phyloP scores from a whole-genome alignment of 92 coral and sea anemone species.

The Actinostola sp. region DNA sequence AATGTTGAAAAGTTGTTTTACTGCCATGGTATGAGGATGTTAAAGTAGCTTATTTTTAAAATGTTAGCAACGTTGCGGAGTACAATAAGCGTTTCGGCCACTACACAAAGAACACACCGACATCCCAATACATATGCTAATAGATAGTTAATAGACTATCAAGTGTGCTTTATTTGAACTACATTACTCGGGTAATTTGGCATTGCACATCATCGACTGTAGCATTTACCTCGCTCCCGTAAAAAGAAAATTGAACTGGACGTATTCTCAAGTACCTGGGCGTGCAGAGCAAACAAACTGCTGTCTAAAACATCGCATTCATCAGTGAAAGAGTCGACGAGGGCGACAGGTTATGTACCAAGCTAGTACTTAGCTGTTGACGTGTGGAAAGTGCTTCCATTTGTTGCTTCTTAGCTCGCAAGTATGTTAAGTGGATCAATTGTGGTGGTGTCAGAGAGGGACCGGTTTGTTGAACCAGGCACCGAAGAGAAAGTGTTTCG shows the following conservation, averaged over 20 bases:
- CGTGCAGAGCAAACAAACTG: conserved; percentile 24
- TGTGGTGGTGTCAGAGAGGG: not conserved
- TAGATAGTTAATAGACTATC: not conserved
- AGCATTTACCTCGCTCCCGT: not conserved
- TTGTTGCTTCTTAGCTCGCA: conserved; percentile 6
- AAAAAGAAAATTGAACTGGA: conserved; percentile 1
- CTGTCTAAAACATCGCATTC: not conserved
- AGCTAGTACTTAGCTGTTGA: conserved; percentile 19
- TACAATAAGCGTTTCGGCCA: not conserved
- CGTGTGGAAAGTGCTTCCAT: conserved; percentile 8
- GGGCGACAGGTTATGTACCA: conserved; percentile 14
- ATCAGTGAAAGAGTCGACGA: not conserved
- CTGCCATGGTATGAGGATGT: not conserved
- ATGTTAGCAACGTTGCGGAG: not conserved
- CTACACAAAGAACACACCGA: not conserved
- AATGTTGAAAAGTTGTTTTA: not conserved
- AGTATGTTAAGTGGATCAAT: conserved; percentile 8
- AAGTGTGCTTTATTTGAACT: not conserved
- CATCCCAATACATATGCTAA: conserved; percentile 2
- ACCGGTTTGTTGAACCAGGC: conserved; percentile 36
- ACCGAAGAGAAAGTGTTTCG: not conserved
- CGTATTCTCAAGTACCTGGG: conserved; percentile 15
- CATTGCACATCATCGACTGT: not conserved
- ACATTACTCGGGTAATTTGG: not conserved
- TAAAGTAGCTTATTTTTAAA: not conserved